phyloP scores from a whole-genome alignment of 2,113 vertebrate species.

The Pteruthius melanotis region DNA sequence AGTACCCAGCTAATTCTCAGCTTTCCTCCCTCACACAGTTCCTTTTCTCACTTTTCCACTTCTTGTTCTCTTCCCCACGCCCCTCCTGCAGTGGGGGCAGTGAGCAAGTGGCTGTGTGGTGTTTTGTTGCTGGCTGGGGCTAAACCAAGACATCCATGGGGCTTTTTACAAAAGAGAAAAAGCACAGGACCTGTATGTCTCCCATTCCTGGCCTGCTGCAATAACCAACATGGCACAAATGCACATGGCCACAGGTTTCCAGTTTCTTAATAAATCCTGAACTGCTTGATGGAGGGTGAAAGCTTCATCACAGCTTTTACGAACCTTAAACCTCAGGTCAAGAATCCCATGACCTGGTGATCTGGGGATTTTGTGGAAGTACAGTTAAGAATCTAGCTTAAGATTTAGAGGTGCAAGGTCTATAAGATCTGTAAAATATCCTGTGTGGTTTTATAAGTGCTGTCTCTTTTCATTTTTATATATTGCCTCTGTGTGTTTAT shows the following conservation, averaged over 20 bases:
- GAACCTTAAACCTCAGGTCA: not conserved
- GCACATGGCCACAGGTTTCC: not conserved
- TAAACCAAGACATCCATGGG: not conserved
- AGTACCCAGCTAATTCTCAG: not conserved
- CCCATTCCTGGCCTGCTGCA: not conserved
- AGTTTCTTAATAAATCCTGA: not conserved
- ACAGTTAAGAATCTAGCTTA: not conserved
- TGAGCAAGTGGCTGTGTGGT: not conserved
- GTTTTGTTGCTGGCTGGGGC: not conserved
- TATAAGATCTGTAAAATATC: not conserved
- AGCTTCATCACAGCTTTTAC: not conserved
- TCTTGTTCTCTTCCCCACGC: fast-evolving
- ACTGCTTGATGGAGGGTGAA: not conserved
- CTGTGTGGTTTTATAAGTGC: not conserved
- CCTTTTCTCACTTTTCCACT: not conserved
- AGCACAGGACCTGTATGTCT: not conserved
- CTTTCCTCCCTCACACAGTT: not conserved
- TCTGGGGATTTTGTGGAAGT: not conserved
- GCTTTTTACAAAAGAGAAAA: not conserved
- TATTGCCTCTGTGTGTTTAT: not conserved
- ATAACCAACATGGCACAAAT: not conserved
- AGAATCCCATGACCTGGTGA: not conserved
- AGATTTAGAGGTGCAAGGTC: not conserved
- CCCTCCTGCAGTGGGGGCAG: not conserved
- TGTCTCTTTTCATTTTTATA: not conserved